These are phyloP conservation scores for Herpetotheres cachinnans DNA, from an alignment of 2,113 vertebrate species.

Conservation along the genomic window DNA sequence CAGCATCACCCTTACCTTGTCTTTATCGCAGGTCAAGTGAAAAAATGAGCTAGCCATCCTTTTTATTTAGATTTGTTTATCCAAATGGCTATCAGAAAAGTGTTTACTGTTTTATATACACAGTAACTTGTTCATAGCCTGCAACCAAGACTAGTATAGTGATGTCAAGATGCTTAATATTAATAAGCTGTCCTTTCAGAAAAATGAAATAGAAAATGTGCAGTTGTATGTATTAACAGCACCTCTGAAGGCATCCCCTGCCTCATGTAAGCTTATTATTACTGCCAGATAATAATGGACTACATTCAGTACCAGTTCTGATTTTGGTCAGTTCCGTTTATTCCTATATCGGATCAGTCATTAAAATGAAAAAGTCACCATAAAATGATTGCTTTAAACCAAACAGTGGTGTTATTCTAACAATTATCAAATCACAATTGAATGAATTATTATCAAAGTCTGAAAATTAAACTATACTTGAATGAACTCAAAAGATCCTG, in stretches of 20 bases:
- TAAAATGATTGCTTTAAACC: not conserved
- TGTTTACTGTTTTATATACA: not conserved
- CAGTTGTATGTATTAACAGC: not conserved
- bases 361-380: not conserved
- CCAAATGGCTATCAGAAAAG: not conserved
- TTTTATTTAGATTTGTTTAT: not conserved
- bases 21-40: not conserved
- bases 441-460: not conserved
- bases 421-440: not conserved
- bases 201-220: not conserved
- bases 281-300: not conserved
- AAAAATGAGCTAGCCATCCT: not conserved
- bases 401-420: not conserved
- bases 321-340: not conserved
- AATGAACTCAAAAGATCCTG: not conserved
- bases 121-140: not conserved
- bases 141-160: not conserved
- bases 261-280: not conserved
- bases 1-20: not conserved
- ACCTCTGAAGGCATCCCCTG: not conserved
- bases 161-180: not conserved
- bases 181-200: not conserved
- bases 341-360: not conserved
- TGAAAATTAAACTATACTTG: not conserved
- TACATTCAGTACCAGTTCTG: not conserved